These are phyloP conservation scores for Pterocles orientalis DNA, from an alignment of 2,113 vertebrate species.

Conservation along the genomic window DNA sequence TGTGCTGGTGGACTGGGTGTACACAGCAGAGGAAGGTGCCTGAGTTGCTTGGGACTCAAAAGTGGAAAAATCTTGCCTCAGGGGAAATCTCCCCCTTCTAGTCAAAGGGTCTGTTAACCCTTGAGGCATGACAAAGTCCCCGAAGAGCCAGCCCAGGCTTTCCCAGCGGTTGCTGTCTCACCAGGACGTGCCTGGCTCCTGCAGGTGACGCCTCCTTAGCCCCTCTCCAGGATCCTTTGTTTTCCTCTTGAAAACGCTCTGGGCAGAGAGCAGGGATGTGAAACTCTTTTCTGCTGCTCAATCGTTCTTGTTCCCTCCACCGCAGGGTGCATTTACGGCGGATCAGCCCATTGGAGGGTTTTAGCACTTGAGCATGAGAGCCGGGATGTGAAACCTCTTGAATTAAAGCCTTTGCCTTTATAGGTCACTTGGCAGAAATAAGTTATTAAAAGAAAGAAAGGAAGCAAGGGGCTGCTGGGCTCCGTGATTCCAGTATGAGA, in stretches of 20 bases:
- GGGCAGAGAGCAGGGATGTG: not conserved
- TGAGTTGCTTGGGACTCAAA: not conserved
- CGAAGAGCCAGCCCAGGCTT: not conserved
- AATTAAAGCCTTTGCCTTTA: not conserved
- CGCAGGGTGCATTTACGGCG: rapidly evolving
- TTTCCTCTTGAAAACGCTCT: not conserved
- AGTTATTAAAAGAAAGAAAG: not conserved
- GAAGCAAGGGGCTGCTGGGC: rapidly evolving
- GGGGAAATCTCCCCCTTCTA: not conserved
- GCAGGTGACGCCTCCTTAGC: rapidly evolving
- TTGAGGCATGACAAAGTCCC: not conserved
- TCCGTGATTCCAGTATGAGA: not conserved
- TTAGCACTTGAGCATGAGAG: not conserved
- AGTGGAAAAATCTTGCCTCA: not conserved
- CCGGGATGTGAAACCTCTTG: not conserved
- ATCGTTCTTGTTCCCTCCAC: rapidly evolving
- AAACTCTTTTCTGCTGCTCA: not conserved
- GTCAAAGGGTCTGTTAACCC: not conserved
- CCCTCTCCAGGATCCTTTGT: rapidly evolving
- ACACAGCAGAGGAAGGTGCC: not conserved
- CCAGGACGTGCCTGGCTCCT: rapidly evolving
- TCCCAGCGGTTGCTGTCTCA: not conserved
- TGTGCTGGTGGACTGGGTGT: not conserved
- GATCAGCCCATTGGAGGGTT: not conserved
- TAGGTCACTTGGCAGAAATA: not conserved